Conservation (phyloP, 2,113 vertebrate genomes). For the Colistium nudipinnis region DNA sequence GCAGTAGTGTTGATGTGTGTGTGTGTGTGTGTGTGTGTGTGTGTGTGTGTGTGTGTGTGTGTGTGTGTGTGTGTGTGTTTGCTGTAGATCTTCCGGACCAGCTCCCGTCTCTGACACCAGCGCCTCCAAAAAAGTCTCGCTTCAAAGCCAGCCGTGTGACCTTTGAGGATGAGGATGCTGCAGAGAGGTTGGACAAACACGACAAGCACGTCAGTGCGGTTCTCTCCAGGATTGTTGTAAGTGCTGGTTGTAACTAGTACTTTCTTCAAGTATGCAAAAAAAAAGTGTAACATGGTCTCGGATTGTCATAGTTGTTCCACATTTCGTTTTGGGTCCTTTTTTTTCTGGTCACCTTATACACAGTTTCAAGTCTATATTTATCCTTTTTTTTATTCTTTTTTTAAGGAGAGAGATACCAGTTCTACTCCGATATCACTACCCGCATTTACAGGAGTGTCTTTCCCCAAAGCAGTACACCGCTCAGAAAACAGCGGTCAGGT, state of each 20-base stretch:
- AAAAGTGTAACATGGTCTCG: background rate
- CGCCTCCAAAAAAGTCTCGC: conserved; percentile 89
- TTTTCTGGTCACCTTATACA: background rate
- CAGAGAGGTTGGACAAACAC: conserved; percentile 83
- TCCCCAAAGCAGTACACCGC: conserved; percentile 90
- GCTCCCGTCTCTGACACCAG: conserved; percentile 89
- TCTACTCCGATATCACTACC: conserved; percentile 85
- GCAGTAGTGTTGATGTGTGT: background rate
- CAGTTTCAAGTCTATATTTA: background rate
- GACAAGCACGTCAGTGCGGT: conserved; percentile 93
- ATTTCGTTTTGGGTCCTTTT: background rate
- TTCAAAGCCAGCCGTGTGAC: conserved; percentile 78
- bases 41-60: background rate
- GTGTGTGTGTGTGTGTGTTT: background rate
- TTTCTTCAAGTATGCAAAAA: background rate
- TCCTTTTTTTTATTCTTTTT: conserved; percentile 9
- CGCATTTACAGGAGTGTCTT: conserved; percentile 84
- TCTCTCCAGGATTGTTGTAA: conserved; percentile 91
- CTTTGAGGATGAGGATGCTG: conserved; percentile 87
- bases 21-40: background rate
- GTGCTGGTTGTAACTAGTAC: conserved; percentile 47
- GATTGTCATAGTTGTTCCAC: background rate
- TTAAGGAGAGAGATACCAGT: conserved; percentile 91
- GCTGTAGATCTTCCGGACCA: conserved; percentile 87
- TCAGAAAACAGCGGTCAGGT: conserved; percentile 86